Percentiles rank a stretch among this genome's conserved stretches.
Evolutionary conservation across 2,888 invertebrate species (phyloP).

Genomic region (Iphiclides podalirius): DNA sequence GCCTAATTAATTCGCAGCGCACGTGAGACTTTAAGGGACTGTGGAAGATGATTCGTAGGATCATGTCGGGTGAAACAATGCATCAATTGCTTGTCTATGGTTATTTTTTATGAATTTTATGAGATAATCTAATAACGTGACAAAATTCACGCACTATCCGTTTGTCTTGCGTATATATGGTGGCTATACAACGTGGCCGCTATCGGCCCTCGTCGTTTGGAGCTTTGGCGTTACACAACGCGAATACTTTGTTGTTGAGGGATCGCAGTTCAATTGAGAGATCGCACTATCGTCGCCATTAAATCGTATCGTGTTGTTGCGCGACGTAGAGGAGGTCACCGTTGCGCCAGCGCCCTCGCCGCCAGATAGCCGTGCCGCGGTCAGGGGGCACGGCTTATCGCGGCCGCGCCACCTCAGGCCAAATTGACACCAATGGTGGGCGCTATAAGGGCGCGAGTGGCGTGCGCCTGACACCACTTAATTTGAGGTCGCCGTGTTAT

Average conservation of each 20-base stretch:
- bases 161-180: too few relatives aligned
- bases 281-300: conserved; percentile 17
- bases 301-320: conserved; percentile 15
- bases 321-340: conserved; percentile 6
- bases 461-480: not conserved
- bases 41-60: too few relatives aligned
- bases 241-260: conserved; percentile 8
- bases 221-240: too few relatives aligned
- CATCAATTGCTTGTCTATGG: too few relatives aligned
- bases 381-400: conserved; percentile 17
- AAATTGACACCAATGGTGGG: not conserved
- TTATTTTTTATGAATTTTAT: too few relatives aligned
- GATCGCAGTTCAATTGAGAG: conserved; percentile 9
- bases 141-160: too few relatives aligned
- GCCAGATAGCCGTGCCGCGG: conserved; percentile 10
- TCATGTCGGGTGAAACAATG: too few relatives aligned
- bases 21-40: too few relatives aligned
- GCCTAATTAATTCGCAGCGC: too few relatives aligned
- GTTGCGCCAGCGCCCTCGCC: conserved; percentile 10
- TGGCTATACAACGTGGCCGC: too few relatives aligned
- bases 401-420: not conserved
- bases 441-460: not conserved
- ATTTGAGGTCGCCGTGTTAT: conserved; percentile 45
- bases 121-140: too few relatives aligned
- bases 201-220: too few relatives aligned